These are phyloP conservation scores for Platycheirus albimanus DNA, from an alignment of 2,888 invertebrate genomes.

Conservation along the genomic window DNA sequence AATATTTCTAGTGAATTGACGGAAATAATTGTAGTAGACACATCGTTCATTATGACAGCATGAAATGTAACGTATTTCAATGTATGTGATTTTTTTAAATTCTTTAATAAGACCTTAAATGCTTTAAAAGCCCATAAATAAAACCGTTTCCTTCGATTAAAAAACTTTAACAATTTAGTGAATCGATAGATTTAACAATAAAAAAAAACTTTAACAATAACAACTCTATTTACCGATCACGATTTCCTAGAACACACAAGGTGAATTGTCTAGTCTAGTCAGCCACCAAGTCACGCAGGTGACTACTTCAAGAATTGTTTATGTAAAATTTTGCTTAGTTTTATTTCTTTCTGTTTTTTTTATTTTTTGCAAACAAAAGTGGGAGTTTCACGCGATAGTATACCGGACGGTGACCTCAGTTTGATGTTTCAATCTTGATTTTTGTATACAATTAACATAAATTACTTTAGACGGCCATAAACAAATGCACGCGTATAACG, in stretches of 20 bases:
- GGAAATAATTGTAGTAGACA: no score
- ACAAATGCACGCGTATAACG: neutral
- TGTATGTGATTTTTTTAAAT: no score
- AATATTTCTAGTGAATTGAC: no score
- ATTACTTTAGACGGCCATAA: constrained; percentile 5
- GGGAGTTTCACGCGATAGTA: neutral
- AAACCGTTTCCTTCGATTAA: no score
- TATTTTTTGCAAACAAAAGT: constrained; percentile 1
- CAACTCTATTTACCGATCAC: constrained; percentile 21
- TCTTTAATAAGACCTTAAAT: no score
- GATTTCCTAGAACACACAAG: constrained; percentile 30
- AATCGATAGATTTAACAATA: no score
- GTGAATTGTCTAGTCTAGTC: constrained; percentile 12
- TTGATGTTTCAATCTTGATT: constrained; percentile 11
- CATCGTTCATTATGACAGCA: no score
- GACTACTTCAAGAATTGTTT: constrained; percentile 10
- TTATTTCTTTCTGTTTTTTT: neutral
- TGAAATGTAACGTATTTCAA: no score
- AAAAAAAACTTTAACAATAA: neutral
- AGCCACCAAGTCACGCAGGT: neutral
- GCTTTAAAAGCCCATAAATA: no score
- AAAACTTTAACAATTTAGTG: no score
- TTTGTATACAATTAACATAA: constrained; percentile 25
- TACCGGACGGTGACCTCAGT: neutral
- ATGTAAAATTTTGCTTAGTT: neutral